phyloP scores from a whole-genome alignment of 2,888 invertebrate genomes.

The Branchellion lobata region DNA sequence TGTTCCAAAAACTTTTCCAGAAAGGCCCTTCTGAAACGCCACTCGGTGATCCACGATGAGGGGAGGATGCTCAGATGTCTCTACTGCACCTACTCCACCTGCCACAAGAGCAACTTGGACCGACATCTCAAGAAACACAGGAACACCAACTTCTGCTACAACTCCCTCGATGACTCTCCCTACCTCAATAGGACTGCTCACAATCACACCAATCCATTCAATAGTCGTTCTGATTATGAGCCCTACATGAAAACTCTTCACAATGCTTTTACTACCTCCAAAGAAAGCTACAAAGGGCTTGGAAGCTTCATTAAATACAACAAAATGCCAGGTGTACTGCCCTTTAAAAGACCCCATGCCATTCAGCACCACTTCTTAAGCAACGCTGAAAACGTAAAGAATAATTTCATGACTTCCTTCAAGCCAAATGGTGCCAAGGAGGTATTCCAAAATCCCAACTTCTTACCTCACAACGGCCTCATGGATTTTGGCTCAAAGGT shows the following conservation, averaged over 20 bases:
- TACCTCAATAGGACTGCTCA: not conserved
- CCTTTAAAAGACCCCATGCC: too few relatives aligned
- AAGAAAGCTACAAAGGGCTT: too few relatives aligned
- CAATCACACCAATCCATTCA: not conserved
- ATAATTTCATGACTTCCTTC: not conserved
- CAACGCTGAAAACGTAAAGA: not conserved
- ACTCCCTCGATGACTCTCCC: not conserved
- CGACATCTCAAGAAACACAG: slow-evolving; percentile 41
- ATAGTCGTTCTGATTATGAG: too few relatives aligned
- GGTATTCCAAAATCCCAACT: too few relatives aligned
- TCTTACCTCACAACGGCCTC: too few relatives aligned
- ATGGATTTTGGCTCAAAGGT: too few relatives aligned
- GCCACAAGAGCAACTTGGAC: slow-evolving; percentile 48
- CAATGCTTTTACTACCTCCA: too few relatives aligned
- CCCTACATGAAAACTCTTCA: not conserved
- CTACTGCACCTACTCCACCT: slow-evolving; percentile 41
- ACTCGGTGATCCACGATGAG: slow-evolving; percentile 41
- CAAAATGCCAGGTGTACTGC: too few relatives aligned
- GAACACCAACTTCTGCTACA: not conserved
- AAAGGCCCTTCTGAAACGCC: slow-evolving; percentile 46
- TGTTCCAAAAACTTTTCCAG: slow-evolving; percentile 40
- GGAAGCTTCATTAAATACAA: too few relatives aligned
- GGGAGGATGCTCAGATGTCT: slow-evolving; percentile 32
- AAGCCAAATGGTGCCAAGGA: not conserved
- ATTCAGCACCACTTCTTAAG: too few relatives aligned